These are phyloP conservation scores for Callitettix versicolor DNA, from an alignment of 1,140 invertebrate genomes.

Conservation along the genomic window DNA sequence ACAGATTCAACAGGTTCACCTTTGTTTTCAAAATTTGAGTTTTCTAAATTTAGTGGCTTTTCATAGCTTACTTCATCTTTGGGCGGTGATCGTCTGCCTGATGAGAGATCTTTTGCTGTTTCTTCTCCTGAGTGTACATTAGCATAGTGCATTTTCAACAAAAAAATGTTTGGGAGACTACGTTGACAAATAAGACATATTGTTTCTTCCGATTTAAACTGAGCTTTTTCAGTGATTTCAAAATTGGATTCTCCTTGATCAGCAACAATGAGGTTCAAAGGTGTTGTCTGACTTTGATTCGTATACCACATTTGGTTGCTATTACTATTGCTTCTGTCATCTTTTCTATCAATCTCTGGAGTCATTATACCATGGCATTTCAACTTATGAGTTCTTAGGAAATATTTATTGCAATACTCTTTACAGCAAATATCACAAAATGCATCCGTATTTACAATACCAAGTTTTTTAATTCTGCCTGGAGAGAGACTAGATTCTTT, in stretches of 20 bases:
- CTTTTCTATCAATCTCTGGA: conserved; percentile 41
- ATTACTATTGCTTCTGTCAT: conserved; percentile 31
- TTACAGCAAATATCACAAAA: conserved; percentile 93
- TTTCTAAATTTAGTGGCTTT: too few relatives aligned
- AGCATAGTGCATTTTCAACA: conserved; percentile 17
- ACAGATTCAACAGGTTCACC: too few relatives aligned
- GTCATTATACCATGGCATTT: conserved; percentile 63
- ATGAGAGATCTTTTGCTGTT: not conserved
- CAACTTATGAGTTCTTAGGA: conserved; percentile 81
- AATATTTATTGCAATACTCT: conserved; percentile 92
- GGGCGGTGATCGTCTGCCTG: too few relatives aligned
- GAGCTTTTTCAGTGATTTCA: conserved; percentile 15
- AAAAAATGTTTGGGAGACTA: conserved; percentile 13
- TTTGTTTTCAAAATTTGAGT: too few relatives aligned
- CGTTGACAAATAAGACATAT: conserved; percentile 15
- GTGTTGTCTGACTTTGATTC: conserved; percentile 17
- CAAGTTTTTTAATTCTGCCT: conserved; percentile 13
- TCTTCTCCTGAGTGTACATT: not conserved
- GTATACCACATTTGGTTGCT: not conserved
- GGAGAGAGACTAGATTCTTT: conserved; percentile 4
- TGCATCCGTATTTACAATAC: conserved; percentile 28
- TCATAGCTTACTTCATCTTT: too few relatives aligned
- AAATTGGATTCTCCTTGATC: conserved; percentile 2
- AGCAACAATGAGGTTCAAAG: conserved; percentile 20
- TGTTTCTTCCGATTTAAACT: conserved; percentile 3